Conservation (phyloP, 2,888 invertebrate genomes). For the Parnassius mnemosyne region DNA sequence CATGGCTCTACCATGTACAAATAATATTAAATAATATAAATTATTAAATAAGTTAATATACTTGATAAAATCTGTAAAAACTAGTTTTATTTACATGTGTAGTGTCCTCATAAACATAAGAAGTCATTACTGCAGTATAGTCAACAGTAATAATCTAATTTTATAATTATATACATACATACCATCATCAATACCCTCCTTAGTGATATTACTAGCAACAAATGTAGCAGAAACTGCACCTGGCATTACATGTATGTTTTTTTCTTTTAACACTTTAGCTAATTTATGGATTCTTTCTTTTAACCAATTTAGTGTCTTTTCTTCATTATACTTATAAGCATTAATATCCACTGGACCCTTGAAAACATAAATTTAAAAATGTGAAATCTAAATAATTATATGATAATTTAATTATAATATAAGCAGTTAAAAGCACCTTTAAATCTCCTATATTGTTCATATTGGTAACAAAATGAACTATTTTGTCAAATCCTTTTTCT, state of each 20-base stretch:
- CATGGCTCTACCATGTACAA: too few relatives aligned
- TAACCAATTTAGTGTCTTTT: conserved; percentile 87
- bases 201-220: conserved; percentile 82
- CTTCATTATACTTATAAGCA: conserved; percentile 92
- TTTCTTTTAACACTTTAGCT: conserved; percentile 82
- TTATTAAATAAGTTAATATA: too few relatives aligned
- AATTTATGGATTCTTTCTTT: conserved; percentile 85
- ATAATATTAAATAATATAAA: too few relatives aligned
- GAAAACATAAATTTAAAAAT: conserved; percentile 31
- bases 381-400: too few relatives aligned
- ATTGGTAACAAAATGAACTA: conserved; percentile 74
- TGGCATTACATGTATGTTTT: conserved; percentile 86
- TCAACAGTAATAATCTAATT: too few relatives aligned
- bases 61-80: too few relatives aligned
- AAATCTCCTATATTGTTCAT: conserved; percentile 84
- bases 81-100: too few relatives aligned
- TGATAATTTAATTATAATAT: conserved; percentile 10
- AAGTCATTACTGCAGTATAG: too few relatives aligned
- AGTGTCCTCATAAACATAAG: too few relatives aligned
- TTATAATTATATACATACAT: conserved; percentile 11
- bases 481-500: conserved; percentile 82
- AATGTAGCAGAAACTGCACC: conserved; percentile 89
- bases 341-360: conserved; percentile 84
- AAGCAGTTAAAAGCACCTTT: conserved; percentile 71
- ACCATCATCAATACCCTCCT: conserved; percentile 80